These are phyloP conservation scores for Limnodromus scolopaceus DNA, from an alignment of 2,797 vertebrate species.

Conservation along the genomic window DNA sequence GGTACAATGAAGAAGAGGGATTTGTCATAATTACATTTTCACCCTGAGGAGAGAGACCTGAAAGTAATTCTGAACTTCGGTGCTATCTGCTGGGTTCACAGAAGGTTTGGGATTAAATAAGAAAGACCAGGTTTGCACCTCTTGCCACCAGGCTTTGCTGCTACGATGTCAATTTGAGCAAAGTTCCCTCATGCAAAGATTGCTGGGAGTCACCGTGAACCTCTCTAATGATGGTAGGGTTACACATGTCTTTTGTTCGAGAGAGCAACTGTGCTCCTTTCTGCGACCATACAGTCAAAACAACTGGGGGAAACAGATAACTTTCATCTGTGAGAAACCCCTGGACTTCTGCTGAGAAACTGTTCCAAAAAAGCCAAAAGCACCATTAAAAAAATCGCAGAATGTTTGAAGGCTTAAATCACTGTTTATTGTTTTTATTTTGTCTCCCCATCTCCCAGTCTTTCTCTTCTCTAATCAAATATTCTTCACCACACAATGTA, in stretches of 20 bases:
- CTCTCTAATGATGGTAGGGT: background rate
- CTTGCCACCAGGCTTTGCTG: background rate
- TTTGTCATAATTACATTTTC: background rate
- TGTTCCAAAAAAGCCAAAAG: background rate
- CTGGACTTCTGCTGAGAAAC: background rate
- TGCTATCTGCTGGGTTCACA: background rate
- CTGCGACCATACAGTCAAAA: background rate
- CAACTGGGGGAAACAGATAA: background rate
- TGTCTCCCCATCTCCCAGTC: background rate
- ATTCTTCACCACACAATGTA: background rate
- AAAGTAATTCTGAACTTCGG: background rate
- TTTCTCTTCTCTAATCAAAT: constrained; percentile 3
- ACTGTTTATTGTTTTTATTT: constrained; percentile 34
- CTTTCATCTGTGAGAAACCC: background rate
- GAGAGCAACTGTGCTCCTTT: background rate
- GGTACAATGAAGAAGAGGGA: background rate
- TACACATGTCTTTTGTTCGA: background rate
- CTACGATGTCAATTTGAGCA: background rate
- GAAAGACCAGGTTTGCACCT: background rate
- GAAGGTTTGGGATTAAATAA: background rate
- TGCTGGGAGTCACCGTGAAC: background rate
- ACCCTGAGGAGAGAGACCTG: background rate
- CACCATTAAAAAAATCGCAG: background rate
- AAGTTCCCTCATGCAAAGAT: background rate
- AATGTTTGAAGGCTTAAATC: constrained; percentile 8